Percentiles rank a stretch among this genome's conserved stretches.
Evolutionary conservation across 2,797 vertebrate species (phyloP).

Genomic region (Zalophus californianus): DNA sequence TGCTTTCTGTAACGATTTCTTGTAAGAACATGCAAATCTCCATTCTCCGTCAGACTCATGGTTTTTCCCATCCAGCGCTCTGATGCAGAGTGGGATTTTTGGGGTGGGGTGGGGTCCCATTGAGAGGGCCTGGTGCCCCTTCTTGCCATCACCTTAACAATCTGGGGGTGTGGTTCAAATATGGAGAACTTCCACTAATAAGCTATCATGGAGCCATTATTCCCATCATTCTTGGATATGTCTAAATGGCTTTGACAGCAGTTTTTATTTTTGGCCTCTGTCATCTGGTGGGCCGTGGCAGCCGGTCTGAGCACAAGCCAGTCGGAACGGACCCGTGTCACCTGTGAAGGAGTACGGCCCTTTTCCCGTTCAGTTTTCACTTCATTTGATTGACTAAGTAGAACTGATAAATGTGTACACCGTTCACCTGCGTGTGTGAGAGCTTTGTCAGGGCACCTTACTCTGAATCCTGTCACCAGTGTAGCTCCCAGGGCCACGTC

Average conservation of each 20-base stretch:
- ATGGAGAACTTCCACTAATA: conserved; percentile 26
- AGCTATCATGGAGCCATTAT: neutral
- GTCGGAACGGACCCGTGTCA: neutral
- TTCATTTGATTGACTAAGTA: neutral
- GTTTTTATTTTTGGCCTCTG: conserved; percentile 68
- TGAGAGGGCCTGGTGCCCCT: neutral
- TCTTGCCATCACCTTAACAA: conserved; percentile 38
- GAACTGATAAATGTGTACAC: neutral
- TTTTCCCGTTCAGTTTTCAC: neutral
- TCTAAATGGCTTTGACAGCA: conserved; percentile 27
- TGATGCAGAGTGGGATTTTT: neutral
- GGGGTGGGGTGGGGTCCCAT: neutral
- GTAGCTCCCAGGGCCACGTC: neutral
- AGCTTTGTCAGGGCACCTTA: neutral
- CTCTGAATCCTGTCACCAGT: neutral
- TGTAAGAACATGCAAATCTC: neutral
- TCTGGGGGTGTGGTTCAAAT: neutral
- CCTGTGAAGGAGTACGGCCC: neutral
- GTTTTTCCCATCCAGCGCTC: conserved; percentile 6
- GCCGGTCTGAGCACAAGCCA: neutral
- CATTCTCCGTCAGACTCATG: conserved; percentile 25
- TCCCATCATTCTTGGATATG: conserved; percentile 17
- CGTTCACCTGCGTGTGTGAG: neutral
- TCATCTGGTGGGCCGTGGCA: neutral
- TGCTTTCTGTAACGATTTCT: conserved; percentile 51